Evolutionary conservation across 2,888 invertebrate genomes (phyloP), one percentile per base, ranked within the genome.

Genomic region (Temnothorax ravouxi): DNA sequence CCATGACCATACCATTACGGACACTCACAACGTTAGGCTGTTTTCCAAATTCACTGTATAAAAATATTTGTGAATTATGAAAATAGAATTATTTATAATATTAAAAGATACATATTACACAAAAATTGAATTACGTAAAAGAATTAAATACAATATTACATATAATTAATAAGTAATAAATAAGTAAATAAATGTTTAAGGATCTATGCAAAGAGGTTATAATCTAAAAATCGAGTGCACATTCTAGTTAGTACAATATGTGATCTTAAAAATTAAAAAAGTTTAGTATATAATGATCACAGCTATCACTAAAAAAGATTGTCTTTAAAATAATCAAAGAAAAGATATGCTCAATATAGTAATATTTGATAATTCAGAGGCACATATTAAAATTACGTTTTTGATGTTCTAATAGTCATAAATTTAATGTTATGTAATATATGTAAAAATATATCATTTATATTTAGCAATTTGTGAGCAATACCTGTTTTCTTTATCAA

Each of bases 11-110:
- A 84, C 98, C 98, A 84, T 98, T 98, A 91, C 98, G 97, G 92
- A 99, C 98, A 91, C 96, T 97, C 81, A 97, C 95, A 15, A 99
- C 96, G 84, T 97, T 96, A 0, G 99, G 98, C 92, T 97, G 97
- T 91, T 98, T 97, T 3, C 99, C 99, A 90, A 98, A 97, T 94
- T 99, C 99, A 87, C 98, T 98, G 56, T 13, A n/a, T 34, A 21
- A 44, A 8, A 90, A 21, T 86, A 87, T 56, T 64, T 21, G 44
- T 29, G 29, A 66, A 54, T 62, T 18, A 21, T 41, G 29, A 29
- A 52, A 69, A 34, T 44, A 3, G 41, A 77, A 13, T 66, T 29
- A n/a, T 62, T 18, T 41, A 25, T 64, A 13, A 18, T 15, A 34
- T 0, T 6, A 2, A 6, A n/a, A 52, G 11, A 21, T 5, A 64